Evolutionary conservation across 1,140 invertebrate species (phyloP), one percentile per base, ranked within the genome.

Genomic region (Daktulosphaira vitifoliae): DNA sequence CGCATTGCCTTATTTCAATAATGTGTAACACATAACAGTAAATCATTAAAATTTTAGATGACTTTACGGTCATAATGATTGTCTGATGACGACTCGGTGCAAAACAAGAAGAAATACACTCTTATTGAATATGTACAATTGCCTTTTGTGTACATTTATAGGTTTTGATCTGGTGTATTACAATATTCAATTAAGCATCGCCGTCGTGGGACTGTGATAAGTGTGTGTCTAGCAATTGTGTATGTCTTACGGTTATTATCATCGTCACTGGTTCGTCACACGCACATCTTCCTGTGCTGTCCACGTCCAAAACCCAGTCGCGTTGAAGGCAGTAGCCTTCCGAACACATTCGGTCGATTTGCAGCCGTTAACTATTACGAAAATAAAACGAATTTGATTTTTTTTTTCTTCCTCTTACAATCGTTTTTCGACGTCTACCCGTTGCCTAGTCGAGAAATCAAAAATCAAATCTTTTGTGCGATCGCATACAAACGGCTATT

Each of bases 141-240:
- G 22, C 6, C 25, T 33, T 46, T 29, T 29, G 23, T 46, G 29
- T 5, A 11, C 29, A 33, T 33, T 25, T 54, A 26, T 29, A 23
- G 9, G 13, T 62, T 48, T 18, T 48, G 56, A 48, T 29, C 25
- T 62, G 42, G 42, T 62, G 29, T 39, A 62, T 62, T 62, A 62
- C 56, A 62, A 62, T 62, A 62, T 62, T 62, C 56, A 62, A 62
- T 62, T 62, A 62, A 48, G 18, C 39, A 62, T 26, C 56, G 29
- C 29, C 29, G 29, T 33, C 29, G 56, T 62, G 56, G 56, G 56
- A 62, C 56, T 46, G 25, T 62, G 56, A 62, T 42, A 62, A 62
- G 26, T 18, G 25, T n/a, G 42, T 46, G 29, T 33, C 5, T 44
- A n/a, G 39, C 15, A 7, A 16, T 44, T 44, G 39, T 44, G 39